Evolutionary conservation across 2,113 vertebrate species (phyloP).

Genomic region (Gnathonemus echidnorhynchus): DNA sequence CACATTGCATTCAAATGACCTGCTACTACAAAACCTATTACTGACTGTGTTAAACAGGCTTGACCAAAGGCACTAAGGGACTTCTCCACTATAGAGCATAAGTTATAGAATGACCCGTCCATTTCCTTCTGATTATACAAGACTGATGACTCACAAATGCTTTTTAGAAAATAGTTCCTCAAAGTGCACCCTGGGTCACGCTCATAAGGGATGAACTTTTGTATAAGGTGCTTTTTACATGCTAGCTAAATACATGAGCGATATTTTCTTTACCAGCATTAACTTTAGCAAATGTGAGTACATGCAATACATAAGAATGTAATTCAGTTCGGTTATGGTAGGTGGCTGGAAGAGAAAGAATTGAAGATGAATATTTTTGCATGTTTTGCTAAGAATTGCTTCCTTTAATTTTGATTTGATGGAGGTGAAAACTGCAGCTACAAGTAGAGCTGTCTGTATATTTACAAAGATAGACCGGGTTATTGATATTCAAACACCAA

Average conservation of each 20-base stretch:
- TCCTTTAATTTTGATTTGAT: neutral
- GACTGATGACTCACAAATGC: slow-evolving; percentile 29
- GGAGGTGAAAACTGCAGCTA: neutral
- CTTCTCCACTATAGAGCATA: slow-evolving; percentile 32
- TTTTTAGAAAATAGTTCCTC: slow-evolving; percentile 37
- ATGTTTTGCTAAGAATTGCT: neutral
- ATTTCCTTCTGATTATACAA: slow-evolving; percentile 41
- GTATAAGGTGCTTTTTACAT: neutral
- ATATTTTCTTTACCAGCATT: neutral
- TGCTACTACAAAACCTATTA: slow-evolving; percentile 28
- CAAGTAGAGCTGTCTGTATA: neutral
- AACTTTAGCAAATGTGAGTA: neutral
- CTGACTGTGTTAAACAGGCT: slow-evolving; percentile 27
- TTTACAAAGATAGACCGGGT: neutral
- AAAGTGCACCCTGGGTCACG: slow-evolving; percentile 43
- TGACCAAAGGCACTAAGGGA: slow-evolving; percentile 35
- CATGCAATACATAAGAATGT: neutral
- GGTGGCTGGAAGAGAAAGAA: neutral
- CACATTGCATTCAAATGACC: slow-evolving; percentile 43
- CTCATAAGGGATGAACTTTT: slow-evolving; percentile 19
- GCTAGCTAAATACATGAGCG: neutral
- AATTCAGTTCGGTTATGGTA: neutral
- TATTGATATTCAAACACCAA: neutral
- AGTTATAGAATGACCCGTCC: slow-evolving; percentile 24
- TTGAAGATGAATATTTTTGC: neutral